Evolutionary conservation across 2,797 vertebrate genomes (phyloP).

Genomic region (Bovichtus variegatus): DNA sequence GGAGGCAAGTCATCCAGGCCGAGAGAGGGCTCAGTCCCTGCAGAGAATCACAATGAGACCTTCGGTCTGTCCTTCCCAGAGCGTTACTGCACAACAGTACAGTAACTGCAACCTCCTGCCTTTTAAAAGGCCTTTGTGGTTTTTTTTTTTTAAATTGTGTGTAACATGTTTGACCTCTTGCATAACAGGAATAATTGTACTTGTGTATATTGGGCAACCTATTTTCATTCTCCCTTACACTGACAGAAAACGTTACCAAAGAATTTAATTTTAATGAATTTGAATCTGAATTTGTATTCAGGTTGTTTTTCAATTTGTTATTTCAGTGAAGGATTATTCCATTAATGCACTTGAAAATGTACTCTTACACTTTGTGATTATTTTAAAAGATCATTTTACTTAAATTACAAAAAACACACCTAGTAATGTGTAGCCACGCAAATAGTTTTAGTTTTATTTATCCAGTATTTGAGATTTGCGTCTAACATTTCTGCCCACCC

Average conservation of each 20-base stretch:
- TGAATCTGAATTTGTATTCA: neutral
- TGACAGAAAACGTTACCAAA: neutral
- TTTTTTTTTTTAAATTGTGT: constrained; percentile 8
- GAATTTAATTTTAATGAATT: neutral
- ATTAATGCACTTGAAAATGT: neutral
- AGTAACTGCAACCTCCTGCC: constrained; percentile 51
- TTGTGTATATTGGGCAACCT: constrained; percentile 6
- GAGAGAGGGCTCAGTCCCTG: constrained; percentile 73
- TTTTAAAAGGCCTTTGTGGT: constrained; percentile 31
- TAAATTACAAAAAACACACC: neutral
- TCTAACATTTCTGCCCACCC: neutral
- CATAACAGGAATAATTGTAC: constrained; percentile 13
- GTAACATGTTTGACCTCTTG: constrained; percentile 17
- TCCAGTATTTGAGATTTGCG: neutral
- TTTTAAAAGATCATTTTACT: constrained; percentile 5
- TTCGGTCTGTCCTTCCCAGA: constrained; percentile 64
- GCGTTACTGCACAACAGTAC: constrained; percentile 58
- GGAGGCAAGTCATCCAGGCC: constrained; percentile 80
- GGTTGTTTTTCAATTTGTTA: neutral
- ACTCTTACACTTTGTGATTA: neutral
- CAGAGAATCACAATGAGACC: constrained; percentile 85
- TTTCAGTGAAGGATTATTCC: neutral
- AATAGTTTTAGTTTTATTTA: neutral
- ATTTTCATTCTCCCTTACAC: constrained; percentile 6
- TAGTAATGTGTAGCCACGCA: neutral